These are phyloP conservation scores for Lucilia sericata DNA, from an alignment of 1,140 invertebrate genomes.

Conservation along the genomic window DNA sequence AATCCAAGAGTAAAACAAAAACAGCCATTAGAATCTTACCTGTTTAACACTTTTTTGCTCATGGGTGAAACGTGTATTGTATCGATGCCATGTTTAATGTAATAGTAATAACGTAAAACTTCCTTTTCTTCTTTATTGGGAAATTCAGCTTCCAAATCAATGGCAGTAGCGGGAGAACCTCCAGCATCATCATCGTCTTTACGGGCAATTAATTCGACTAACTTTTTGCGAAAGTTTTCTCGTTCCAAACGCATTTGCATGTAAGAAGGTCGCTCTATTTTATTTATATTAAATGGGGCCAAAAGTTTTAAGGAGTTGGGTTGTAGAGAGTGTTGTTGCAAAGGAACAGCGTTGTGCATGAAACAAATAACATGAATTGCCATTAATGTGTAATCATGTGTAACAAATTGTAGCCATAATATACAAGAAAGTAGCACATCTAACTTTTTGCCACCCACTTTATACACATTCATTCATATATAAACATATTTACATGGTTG, in stretches of 20 bases:
- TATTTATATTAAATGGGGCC: not conserved
- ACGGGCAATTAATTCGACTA: slow-evolving; percentile 80
- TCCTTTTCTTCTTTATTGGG: slow-evolving; percentile 76
- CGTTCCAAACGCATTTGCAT: slow-evolving; percentile 78
- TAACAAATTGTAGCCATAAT: slow-evolving; percentile 21
- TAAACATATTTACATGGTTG: no score
- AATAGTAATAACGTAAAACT: slow-evolving; percentile 88
- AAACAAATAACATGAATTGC: slow-evolving; percentile 7
- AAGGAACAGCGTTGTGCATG: not conserved
- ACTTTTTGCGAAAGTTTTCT: slow-evolving; percentile 83
- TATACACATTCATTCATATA: not conserved
- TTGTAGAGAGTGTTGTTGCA: not conserved
- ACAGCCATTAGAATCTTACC: slow-evolving; percentile 60
- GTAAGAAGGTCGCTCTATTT: slow-evolving; percentile 71
- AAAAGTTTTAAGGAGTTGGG: not conserved
- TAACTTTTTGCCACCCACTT: not conserved
- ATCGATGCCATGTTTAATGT: slow-evolving; percentile 88
- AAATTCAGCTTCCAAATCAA: slow-evolving; percentile 72
- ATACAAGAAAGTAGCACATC: not conserved
- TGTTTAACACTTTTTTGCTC: slow-evolving; percentile 72
- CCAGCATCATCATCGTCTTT: slow-evolving; percentile 62
- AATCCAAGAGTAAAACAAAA: not conserved
- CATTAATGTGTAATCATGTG: slow-evolving; percentile 18
- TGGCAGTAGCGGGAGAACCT: slow-evolving; percentile 50
- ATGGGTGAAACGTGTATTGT: slow-evolving; percentile 87